These are phyloP conservation scores for Micromussa lordhowensis DNA, from an alignment of 92 coral and sea anemone species.

Conservation along the genomic window DNA sequence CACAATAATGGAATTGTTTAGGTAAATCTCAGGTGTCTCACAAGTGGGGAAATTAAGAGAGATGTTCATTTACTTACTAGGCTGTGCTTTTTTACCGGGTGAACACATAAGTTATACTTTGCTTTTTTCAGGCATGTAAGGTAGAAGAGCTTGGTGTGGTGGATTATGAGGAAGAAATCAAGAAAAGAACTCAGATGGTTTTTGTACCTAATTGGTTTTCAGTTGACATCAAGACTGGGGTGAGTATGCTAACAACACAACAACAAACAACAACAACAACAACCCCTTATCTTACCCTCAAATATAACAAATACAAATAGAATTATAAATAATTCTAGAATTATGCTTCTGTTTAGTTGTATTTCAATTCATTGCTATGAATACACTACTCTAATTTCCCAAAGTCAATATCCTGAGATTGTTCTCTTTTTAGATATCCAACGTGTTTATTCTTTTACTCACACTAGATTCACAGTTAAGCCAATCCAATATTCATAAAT, in stretches of 20 bases:
- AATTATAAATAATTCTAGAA: no score
- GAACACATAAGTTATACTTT: not conserved
- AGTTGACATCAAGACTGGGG: conserved; percentile 96
- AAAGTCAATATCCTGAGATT: no score
- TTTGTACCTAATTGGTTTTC: conserved; percentile 98
- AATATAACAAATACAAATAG: no score
- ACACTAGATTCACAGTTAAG: no score
- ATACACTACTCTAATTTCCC: no score
- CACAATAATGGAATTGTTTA: not conserved
- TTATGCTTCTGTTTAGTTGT: no score
- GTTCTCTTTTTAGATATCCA: no score
- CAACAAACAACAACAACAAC: no score
- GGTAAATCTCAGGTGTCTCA: not conserved
- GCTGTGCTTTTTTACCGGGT: not conserved
- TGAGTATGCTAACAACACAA: conserved; percentile 59
- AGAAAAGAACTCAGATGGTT: conserved; percentile 79
- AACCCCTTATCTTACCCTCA: no score
- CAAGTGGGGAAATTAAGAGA: not conserved
- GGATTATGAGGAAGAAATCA: conserved; percentile 92
- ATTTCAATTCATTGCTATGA: no score
- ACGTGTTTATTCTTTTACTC: no score
- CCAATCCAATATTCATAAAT: no score
- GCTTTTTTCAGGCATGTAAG: conserved; percentile 66
- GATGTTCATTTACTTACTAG: not conserved
- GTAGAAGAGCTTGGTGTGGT: conserved; percentile 86